Evolutionary conservation across 2,797 vertebrate genomes (phyloP).

Genomic region (Craterocephalus amniculus): DNA sequence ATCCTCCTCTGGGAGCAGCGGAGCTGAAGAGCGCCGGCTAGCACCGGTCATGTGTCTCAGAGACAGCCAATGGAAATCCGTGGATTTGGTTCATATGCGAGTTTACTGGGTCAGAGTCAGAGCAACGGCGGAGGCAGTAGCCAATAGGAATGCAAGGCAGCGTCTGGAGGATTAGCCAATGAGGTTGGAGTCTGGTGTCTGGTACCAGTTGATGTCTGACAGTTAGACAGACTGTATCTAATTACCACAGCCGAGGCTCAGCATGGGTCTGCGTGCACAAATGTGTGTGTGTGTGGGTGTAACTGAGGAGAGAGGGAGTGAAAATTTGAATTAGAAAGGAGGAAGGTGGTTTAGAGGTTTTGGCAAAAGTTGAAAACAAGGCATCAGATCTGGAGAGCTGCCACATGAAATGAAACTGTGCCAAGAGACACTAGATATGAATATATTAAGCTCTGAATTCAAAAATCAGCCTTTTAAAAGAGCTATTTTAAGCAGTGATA

Average conservation of each 20-base stretch:
- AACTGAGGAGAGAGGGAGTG: conserved; percentile 59
- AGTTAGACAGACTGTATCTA: conserved; percentile 83
- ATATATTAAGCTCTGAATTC: conserved; percentile 45
- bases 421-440: conserved; percentile 55
- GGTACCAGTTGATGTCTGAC: conserved; percentile 82
- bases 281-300: conserved; percentile 44
- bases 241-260: conserved; percentile 77
- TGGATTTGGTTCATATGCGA: conserved; percentile 77
- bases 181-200: conserved; percentile 73
- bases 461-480: conserved; percentile 51
- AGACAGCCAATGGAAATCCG: conserved; percentile 76
- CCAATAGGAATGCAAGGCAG: conserved; percentile 65
- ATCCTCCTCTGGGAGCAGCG: conserved; percentile 76
- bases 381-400: conserved; percentile 65
- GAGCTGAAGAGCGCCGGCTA: conserved; percentile 56
- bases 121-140: conserved; percentile 67
- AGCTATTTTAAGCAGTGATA: conserved; percentile 46
- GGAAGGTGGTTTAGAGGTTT: conserved; percentile 71
- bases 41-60: conserved; percentile 80
- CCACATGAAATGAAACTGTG: conserved; percentile 47
- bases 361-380: conserved; percentile 73
- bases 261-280: conserved; percentile 62
- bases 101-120: conserved; percentile 82
- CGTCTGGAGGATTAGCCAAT: conserved; percentile 78
- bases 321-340: conserved; percentile 70